Conservation (phyloP, 2,888 invertebrate genomes). For the Phrixothrix hirtus region DNA sequence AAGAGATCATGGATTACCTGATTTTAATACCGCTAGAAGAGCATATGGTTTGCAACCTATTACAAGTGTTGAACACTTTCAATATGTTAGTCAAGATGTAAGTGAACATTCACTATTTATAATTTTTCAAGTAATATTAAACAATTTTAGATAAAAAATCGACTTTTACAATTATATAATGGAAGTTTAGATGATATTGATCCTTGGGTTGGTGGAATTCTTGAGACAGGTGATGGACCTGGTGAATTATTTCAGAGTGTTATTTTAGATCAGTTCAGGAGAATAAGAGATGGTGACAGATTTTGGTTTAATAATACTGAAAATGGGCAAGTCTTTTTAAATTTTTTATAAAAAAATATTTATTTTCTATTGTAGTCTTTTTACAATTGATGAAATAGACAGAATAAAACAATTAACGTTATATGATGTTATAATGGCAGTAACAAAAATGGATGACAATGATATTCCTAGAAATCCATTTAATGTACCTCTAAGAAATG, state of each 20-base stretch:
- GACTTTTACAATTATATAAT: conserved; percentile 49
- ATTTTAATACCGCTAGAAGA: conserved; percentile 62
- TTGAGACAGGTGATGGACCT: conserved; percentile 59
- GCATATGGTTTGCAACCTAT: conserved; percentile 54
- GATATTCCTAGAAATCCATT: conserved; percentile 60
- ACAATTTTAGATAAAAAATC: conserved; percentile 30
- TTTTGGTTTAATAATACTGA: conserved; percentile 63
- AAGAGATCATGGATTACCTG: conserved; percentile 63
- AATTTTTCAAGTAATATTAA: not conserved
- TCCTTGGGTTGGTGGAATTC: conserved; percentile 62
- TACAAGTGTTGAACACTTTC: conserved; percentile 43
- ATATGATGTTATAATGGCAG: conserved; percentile 58
- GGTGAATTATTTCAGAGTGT: conserved; percentile 59
- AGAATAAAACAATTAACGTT: conserved; percentile 56
- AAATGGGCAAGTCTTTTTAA: conserved; percentile 47
- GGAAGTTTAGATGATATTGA: conserved; percentile 57
- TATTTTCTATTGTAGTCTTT: conserved; percentile 53
- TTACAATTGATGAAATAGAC: conserved; percentile 54
- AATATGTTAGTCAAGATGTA: conserved; percentile 16
- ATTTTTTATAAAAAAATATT: conserved; percentile 3
- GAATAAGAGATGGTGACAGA: conserved; percentile 62
- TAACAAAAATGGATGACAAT: conserved; percentile 54
- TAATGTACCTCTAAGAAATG: conserved; percentile 46
- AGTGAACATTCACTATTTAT: too few relatives aligned
- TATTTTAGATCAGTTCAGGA: conserved; percentile 60